A percentile compares a stretch with the other conserved stretches of the same genome.
phyloP scores from a whole-genome alignment of 2,113 vertebrate species.

The Platanista minor region DNA sequence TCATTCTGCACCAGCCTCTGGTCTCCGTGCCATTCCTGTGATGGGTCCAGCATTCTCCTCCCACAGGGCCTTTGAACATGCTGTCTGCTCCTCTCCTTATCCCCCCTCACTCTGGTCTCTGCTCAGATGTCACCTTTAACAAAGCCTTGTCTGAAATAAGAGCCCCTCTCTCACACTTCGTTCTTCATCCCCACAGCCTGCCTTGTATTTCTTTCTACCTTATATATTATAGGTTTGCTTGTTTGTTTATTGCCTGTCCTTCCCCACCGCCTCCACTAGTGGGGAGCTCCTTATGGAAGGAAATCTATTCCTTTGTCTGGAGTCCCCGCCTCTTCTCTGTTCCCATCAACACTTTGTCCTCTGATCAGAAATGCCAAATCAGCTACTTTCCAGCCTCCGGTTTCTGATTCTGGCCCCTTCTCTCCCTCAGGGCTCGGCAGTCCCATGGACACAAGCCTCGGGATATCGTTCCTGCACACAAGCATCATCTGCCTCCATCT shows the following conservation, averaged over 20 bases:
- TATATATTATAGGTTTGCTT: background rate
- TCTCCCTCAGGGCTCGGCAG: background rate
- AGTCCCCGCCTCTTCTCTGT: background rate
- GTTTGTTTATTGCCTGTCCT: background rate
- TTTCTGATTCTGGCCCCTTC: background rate
- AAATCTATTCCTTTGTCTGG: background rate
- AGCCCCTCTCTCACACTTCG: accelerated
- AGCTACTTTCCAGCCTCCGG: background rate
- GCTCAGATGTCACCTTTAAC: background rate
- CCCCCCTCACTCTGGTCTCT: background rate
- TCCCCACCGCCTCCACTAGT: background rate
- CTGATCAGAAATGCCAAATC: background rate
- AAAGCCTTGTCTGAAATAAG: background rate
- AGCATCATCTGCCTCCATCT: background rate
- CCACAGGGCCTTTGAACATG: background rate
- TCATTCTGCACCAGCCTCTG: background rate
- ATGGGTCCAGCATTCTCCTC: accelerated
- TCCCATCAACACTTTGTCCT: background rate
- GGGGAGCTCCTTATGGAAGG: background rate
- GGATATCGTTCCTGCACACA: too few relatives aligned
- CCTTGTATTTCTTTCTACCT: background rate
- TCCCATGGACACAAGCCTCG: too few relatives aligned
- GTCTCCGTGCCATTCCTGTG: background rate
- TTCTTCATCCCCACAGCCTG: background rate
- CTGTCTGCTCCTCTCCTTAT: background rate